Conservation (phyloP, 2,888 invertebrate species). For the Lochmaea crataegi region DNA sequence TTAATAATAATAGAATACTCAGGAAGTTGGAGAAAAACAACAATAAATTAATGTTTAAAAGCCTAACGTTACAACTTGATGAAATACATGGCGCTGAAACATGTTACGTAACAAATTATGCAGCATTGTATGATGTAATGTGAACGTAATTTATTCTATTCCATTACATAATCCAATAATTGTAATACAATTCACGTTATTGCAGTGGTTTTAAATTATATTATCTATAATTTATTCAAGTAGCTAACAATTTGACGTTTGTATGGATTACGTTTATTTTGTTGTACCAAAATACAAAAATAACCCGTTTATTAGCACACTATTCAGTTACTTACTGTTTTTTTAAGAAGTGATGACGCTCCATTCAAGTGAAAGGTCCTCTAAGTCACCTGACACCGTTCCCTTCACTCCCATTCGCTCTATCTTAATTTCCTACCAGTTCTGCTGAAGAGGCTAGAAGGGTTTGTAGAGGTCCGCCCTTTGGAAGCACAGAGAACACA, state of each 20-base stretch:
- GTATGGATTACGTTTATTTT: neutral
- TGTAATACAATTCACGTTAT: neutral
- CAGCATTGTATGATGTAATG: neutral
- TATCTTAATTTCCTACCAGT: no score
- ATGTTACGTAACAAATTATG: constrained; percentile 1
- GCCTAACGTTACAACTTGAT: neutral
- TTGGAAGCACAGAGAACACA: no score
- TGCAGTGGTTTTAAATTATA: neutral
- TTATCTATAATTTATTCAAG: neutral
- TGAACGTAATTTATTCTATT: constrained; percentile 3
- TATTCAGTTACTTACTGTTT: neutral
- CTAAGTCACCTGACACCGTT: no score
- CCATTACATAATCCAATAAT: neutral
- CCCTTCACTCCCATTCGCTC: no score
- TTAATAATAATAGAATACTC: no score
- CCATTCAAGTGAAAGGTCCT: no score
- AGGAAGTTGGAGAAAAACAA: no score
- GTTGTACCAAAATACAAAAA: neutral
- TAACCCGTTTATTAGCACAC: neutral
- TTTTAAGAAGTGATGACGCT: no score
- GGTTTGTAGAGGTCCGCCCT: no score
- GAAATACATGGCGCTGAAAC: neutral
- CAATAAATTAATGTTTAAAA: neutral
- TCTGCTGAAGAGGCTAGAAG: no score
- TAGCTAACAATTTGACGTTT: neutral